These are phyloP conservation scores for Cosmia pyralina DNA, from an alignment of 2,888 invertebrate species.

Conservation along the genomic window DNA sequence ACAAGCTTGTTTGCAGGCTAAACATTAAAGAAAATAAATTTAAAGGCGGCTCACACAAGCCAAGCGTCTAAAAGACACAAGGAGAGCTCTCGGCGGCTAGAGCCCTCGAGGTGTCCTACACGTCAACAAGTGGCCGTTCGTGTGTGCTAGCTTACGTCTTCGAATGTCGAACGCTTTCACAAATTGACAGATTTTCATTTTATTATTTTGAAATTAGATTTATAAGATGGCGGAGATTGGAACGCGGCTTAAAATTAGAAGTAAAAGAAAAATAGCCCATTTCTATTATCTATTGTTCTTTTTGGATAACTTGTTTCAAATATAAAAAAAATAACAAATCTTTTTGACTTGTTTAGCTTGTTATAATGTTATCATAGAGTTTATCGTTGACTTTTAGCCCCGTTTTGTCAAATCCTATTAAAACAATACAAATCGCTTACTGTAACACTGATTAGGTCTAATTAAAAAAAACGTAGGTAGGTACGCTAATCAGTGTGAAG, in stretches of 20 bases:
- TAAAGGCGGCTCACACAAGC: slow-evolving; percentile 50
- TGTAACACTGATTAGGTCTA: slow-evolving; percentile 59
- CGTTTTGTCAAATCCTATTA: slow-evolving; percentile 58
- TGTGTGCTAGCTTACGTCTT: slow-evolving; percentile 68
- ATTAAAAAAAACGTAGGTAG: slow-evolving; percentile 59
- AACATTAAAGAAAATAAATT: slow-evolving; percentile 58
- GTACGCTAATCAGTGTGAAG: slow-evolving; percentile 72
- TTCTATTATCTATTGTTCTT: background rate
- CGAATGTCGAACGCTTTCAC: slow-evolving; percentile 54
- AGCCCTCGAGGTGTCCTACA: slow-evolving; percentile 80
- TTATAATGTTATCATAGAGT: slow-evolving; percentile 49
- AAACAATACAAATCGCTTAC: slow-evolving; percentile 57
- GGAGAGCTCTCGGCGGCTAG: slow-evolving; percentile 81
- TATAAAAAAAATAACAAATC: slow-evolving; percentile 26
- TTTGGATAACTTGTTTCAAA: background rate
- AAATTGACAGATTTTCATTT: slow-evolving; percentile 20
- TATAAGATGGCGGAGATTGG: slow-evolving; percentile 5
- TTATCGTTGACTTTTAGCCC: slow-evolving; percentile 54
- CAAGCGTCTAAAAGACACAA: slow-evolving; percentile 79
- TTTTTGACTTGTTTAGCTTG: slow-evolving; percentile 30
- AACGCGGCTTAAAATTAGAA: background rate
- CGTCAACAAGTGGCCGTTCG: slow-evolving; percentile 86
- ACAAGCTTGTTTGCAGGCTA: slow-evolving; percentile 29
- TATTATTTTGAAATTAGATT: slow-evolving; percentile 25
- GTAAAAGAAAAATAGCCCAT: background rate